A percentile compares a stretch with the other conserved stretches of the same genome.
Evolutionary conservation across 2,797 vertebrate genomes (phyloP).

Genomic region (Ptychadena robeensis): DNA sequence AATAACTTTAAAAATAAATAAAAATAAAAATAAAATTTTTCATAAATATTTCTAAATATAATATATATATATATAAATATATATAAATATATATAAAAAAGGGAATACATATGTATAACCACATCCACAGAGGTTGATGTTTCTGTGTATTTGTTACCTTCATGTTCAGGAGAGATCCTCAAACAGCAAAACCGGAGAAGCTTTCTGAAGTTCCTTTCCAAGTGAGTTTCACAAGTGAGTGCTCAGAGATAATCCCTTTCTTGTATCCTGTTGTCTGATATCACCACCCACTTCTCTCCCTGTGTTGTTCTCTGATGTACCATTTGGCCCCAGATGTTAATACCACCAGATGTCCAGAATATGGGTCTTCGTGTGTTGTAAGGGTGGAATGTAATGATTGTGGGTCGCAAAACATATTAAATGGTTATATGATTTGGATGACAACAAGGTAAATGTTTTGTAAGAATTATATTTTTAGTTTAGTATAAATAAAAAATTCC

Average conservation of each 20-base stretch:
- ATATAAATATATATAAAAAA: not conserved
- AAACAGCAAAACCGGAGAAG: not conserved
- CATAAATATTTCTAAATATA: too few species aligned
- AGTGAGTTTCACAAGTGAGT: not conserved
- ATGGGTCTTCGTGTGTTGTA: not conserved
- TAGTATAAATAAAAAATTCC: too few species aligned
- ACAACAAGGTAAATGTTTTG: too few species aligned
- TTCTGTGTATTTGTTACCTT: not conserved
- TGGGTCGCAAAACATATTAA: too few species aligned
- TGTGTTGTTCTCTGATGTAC: not conserved
- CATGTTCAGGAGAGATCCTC: not conserved
- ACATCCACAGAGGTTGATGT: not conserved
- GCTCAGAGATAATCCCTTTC: constrained; percentile 6
- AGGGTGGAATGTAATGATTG: too few species aligned
- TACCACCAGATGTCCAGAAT: not conserved
- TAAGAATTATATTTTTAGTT: too few species aligned
- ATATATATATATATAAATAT: too few species aligned
- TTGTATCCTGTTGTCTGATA: constrained; percentile 10
- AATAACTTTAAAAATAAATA: too few species aligned
- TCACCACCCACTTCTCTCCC: not conserved
- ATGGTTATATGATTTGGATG: too few species aligned
- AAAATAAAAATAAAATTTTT: too few species aligned
- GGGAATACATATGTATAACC: not conserved
- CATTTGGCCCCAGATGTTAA: not conserved
- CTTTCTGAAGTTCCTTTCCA: not conserved